A percentile compares a stretch with the other conserved stretches of the same genome.
phyloP scores from a whole-genome alignment of 2,888 invertebrate species.

The Lasioglossum villosulum region DNA sequence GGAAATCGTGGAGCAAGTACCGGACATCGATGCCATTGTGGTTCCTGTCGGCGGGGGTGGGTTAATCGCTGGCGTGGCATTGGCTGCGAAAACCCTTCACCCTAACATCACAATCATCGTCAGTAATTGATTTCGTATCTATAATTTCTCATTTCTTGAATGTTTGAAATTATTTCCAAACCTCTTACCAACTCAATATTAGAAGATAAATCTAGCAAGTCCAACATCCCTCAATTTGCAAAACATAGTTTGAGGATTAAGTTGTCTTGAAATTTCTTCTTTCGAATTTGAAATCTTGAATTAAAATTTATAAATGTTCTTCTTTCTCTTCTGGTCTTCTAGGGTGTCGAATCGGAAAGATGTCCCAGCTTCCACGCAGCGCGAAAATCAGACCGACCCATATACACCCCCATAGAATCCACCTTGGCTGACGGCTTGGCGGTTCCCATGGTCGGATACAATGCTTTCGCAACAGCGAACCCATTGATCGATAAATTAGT shows the following conservation, averaged over 20 bases:
- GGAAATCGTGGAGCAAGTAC: conserved; percentile 96
- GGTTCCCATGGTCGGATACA: conserved; percentile 94
- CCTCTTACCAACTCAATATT: not conserved
- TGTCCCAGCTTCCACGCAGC: conserved; percentile 94
- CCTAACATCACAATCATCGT: conserved; percentile 95
- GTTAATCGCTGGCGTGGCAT: conserved; percentile 94
- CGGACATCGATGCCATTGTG: conserved; percentile 94
- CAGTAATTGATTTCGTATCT: conserved; percentile 80
- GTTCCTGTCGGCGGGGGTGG: conserved; percentile 98
- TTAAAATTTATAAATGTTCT: no score
- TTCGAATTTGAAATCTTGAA: no score
- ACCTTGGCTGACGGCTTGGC: conserved; percentile 96
- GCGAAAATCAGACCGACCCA: conserved; percentile 89
- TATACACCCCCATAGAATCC: conserved; percentile 88
- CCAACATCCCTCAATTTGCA: not conserved
- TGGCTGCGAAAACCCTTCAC: conserved; percentile 94
- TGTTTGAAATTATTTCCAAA: not conserved
- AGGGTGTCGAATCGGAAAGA: conserved; percentile 97
- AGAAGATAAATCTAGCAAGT: not conserved
- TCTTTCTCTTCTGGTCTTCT: conserved; percentile 33
- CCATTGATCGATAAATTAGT: conserved; percentile 92
- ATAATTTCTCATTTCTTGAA: not conserved
- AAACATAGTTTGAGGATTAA: not conserved
- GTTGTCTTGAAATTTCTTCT: not conserved
- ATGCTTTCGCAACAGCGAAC: conserved; percentile 91